Base-by-base conservation (phyloP, 2,797 vertebrate species). In the Hippoglossus hippoglossus region DNA sequence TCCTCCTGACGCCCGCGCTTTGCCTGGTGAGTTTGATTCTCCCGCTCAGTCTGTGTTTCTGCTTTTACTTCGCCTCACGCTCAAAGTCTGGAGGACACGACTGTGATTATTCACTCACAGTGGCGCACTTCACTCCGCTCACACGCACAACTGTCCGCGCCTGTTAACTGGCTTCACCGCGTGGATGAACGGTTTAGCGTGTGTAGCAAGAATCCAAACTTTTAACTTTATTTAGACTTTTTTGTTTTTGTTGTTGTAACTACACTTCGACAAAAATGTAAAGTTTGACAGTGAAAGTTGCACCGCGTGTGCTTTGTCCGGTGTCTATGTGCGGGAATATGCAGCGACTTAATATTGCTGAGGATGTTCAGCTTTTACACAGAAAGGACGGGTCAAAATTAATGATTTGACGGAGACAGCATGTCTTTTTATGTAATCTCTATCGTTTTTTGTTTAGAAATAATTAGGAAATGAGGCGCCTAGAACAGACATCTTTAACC, bases 1-100 rank as follows among this genome's bases (percentile, higher is more conserved):
- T 98, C 89, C 94, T 98, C 90, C 93, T 98, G 89, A 95, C 96
- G 83, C 94, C 96, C 69, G 94, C 95, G 28, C 91, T 97, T 59
- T 96, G 94, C 93, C 94, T 98, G 98, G 98, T 99, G 94, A 98
- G 97, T 96, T 63, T 0, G 0, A 55, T 11, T 52, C 44, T 41
- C 44, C 15, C 39, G 5, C 31, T 67, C 63, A 22, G 50, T n/a
- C 25, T 69, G 5, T 5, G n/a, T 63, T 55, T 75, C 3, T 2
- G n/a, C 4, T 12, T 39, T 31, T 73, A 73, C 74, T 80, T 77
- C 63, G 44, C 18, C 11, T 39, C 36, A 53, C 8, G 10, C 8
- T 19, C 47, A 21, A 51, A 51, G 21, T 46, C 18, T 46, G 11
- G 44, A 46, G 44, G 16, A 46, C 44, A 46, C 19, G 9, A 2